Percentiles rank a stretch among this genome's conserved stretches.
Evolutionary conservation across 92 coral and sea anemone genomes (phyloP).

Genomic region (Epizoanthus stellaris): DNA sequence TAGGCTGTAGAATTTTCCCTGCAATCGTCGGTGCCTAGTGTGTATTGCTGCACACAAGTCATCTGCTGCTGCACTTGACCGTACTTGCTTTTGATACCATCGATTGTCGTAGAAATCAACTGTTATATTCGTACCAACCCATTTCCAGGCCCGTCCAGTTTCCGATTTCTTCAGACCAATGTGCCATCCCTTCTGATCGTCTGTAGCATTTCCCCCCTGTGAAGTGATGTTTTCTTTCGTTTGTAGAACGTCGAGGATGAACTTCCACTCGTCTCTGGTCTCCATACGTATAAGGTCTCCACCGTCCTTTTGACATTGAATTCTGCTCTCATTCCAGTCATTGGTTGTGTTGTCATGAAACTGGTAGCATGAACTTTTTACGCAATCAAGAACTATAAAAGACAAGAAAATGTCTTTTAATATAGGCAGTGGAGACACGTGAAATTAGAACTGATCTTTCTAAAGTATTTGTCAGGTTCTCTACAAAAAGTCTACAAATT

Average conservation of each 20-base stretch:
- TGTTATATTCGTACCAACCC: not conserved
- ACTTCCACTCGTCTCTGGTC: constrained; percentile 13
- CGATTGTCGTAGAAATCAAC: not conserved
- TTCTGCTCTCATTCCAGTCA: constrained; percentile 8
- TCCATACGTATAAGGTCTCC: not conserved
- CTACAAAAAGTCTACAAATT: not conserved
- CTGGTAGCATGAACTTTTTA: constrained; percentile 12
- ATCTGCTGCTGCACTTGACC: not conserved
- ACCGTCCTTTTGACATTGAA: not conserved
- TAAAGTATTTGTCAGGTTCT: not conserved
- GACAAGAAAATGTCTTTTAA: not conserved
- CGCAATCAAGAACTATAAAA: constrained; percentile 8
- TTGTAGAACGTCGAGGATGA: not conserved
- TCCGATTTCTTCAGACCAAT: not conserved
- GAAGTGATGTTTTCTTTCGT: not conserved
- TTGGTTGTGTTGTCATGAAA: constrained; percentile 15
- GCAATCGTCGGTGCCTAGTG: not conserved
- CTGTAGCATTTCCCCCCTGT: not conserved
- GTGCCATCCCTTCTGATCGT: not conserved
- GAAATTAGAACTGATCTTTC: too few species aligned
- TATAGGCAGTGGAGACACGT: too few species aligned
- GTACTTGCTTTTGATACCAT: not conserved
- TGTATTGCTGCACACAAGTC: constrained; percentile 1
- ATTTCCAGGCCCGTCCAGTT: not conserved
- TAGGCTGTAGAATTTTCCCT: not conserved